Base-by-base conservation (phyloP, 2,113 vertebrate species). In the Irena cyanogastra region DNA sequence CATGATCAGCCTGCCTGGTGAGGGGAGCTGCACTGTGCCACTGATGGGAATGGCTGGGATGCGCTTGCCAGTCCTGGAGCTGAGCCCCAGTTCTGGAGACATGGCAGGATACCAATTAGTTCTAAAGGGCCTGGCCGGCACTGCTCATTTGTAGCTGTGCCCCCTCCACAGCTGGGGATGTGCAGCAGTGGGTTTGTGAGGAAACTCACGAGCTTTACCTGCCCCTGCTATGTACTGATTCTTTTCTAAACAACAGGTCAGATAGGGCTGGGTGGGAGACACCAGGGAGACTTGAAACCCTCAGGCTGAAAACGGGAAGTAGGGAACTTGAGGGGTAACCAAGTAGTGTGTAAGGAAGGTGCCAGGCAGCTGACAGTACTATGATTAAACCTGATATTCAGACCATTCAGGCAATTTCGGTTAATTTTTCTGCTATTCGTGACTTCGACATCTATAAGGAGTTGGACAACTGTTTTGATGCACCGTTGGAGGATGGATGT, bases 111-210 rank as follows among this genome's bases (percentile, higher is more conserved):
- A n/a, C 7, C 11, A 10, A 1, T 39, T 68, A 52, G 41, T n/a
- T 47, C n/a, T 42, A 9, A 44, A 6, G 44, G 44, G 44, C 31
- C 71, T 60, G 31, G 24, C 50, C 45, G 35, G 42, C 18, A 3
- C 42, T 27, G 26, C 30, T 54, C 1, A 1, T 7, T 42, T 83
- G 50, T 30, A 30, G 35, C n/a, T 9, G 13, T 83, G 41, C 8
- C 24, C 28, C n/a, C 24, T 45, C 0, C 1, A 22, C 23, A 53
- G 47, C 33, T 52, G 24, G 8, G 9, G 5, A 33, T 54, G 37
- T 50, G 30, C 11, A 14, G 11, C 11, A 35, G 31, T 24, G 42
- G 31, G 21, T 65, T 72, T 70, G 30, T 54, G 45, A 35, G 37
- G 30, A 61, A 41, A 30, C 23, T 56, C 10, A 28, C 6, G 13